These are phyloP conservation scores for Vanessa tameamea DNA, from an alignment of 1,140 invertebrate genomes.

Conservation along the genomic window DNA sequence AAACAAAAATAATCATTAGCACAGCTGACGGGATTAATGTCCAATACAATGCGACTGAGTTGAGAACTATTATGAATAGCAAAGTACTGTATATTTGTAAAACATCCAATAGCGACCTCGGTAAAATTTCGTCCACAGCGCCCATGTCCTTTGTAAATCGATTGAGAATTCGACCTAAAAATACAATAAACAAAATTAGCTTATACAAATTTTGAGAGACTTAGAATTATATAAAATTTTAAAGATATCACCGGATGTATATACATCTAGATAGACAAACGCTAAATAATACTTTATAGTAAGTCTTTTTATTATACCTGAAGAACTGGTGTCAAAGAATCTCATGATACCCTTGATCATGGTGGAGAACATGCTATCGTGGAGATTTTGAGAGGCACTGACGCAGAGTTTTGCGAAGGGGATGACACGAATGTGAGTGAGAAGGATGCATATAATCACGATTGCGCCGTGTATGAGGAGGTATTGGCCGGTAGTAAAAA, in stretches of 20 bases:
- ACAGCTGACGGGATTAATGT: conserved; percentile 86
- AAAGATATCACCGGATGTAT: too few relatives aligned
- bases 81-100: conserved; percentile 84
- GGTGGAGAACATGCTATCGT: conserved; percentile 83
- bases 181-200: conserved; percentile 6
- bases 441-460: conserved; percentile 44
- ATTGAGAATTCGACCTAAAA: conserved; percentile 85
- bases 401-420: conserved; percentile 82
- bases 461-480: conserved; percentile 64
- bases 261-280: neutral
- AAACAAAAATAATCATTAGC: conserved; percentile 85
- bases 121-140: conserved; percentile 91
- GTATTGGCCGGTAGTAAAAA: conserved; percentile 67
- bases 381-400: conserved; percentile 82
- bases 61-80: conserved; percentile 82
- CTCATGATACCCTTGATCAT: conserved; percentile 88
- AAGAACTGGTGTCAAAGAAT: conserved; percentile 92
- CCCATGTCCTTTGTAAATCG: conserved; percentile 89
- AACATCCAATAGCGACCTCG: conserved; percentile 89
- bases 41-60: conserved; percentile 87
- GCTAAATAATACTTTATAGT: neutral
- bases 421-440: conserved; percentile 75
- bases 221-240: too few relatives aligned
- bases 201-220: neutral
- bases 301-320: conserved; percentile 76